These are phyloP conservation scores for Nannoperca obscura DNA, from an alignment of 2,797 vertebrate genomes.

Conservation along the genomic window DNA sequence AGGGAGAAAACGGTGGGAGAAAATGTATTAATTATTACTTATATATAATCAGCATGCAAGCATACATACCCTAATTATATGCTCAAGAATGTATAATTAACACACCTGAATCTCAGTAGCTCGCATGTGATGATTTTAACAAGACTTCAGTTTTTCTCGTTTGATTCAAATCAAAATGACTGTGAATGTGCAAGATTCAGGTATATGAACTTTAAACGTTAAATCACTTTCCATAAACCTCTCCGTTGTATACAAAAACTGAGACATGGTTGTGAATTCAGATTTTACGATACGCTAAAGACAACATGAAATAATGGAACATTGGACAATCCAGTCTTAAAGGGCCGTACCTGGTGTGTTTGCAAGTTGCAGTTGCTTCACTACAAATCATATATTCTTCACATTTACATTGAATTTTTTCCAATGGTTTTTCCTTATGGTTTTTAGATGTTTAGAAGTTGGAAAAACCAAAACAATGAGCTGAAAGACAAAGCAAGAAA, in stretches of 20 bases:
- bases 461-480: too few species aligned
- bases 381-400: background rate
- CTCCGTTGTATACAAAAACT: background rate
- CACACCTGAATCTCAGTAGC: background rate
- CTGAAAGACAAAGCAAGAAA: too few species aligned
- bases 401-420: background rate
- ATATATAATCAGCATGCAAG: constrained; percentile 1
- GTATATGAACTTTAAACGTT: background rate
- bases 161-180: background rate
- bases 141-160: background rate
- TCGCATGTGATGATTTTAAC: background rate
- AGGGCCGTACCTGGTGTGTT: background rate
- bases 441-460: background rate
- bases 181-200: background rate
- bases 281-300: background rate
- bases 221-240: background rate
- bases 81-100: constrained; percentile 18
- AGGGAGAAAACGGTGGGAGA: constrained; percentile 17
- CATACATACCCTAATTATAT: background rate
- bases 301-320: background rate
- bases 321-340: background rate
- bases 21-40: constrained; percentile 9
- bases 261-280: background rate
- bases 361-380: background rate
- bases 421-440: background rate